Conservation (phyloP, 2,113 vertebrate genomes). For the Bolborhynchus lineola region DNA sequence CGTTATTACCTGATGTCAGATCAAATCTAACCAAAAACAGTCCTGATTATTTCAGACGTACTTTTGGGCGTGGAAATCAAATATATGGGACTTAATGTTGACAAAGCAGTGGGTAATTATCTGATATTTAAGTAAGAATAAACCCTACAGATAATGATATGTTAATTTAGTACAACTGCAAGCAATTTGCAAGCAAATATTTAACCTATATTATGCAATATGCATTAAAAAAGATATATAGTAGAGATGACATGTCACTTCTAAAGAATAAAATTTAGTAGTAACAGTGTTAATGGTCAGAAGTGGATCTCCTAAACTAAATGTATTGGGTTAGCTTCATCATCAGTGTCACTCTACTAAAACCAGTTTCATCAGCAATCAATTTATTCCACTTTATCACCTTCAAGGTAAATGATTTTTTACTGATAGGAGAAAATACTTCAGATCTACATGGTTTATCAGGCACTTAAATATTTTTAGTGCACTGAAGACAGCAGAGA, state of each 20-base stretch:
- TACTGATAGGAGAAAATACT: neutral
- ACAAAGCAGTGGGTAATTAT: neutral
- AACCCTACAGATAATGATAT: neutral
- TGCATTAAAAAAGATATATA: neutral
- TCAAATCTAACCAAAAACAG: neutral
- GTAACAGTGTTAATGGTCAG: neutral
- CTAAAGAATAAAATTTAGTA: neutral
- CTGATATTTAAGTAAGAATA: neutral
- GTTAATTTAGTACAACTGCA: neutral
- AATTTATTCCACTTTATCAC: neutral
- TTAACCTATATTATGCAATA: neutral
- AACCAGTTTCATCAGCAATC: neutral
- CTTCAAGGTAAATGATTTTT: neutral
- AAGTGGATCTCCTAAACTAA: neutral
- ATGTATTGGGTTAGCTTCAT: neutral
- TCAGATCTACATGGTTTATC: neutral
- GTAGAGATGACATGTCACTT: neutral
- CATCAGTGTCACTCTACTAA: neutral
- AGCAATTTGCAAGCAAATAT: neutral
- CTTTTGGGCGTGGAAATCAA: neutral
- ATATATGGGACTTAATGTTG: neutral
- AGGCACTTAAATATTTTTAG: neutral
- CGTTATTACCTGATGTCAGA: neutral
- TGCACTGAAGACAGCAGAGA: neutral
- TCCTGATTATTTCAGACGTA: neutral